Percentiles rank a stretch among this genome's conserved stretches.
phyloP scores from a whole-genome alignment of 2,797 vertebrate genomes.

The Gymnocypris eckloni region DNA sequence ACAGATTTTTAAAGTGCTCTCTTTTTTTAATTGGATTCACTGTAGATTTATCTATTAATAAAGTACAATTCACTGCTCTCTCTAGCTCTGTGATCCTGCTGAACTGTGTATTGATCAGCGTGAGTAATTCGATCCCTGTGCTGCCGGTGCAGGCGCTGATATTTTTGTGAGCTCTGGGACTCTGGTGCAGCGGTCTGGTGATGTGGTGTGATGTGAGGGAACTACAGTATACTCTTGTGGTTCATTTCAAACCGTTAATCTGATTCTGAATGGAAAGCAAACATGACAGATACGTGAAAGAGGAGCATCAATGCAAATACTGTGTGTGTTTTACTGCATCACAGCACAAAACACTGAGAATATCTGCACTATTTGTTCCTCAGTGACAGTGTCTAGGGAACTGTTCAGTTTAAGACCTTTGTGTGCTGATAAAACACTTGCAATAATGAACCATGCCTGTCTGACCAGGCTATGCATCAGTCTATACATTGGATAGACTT shows the following conservation, averaged over 20 bases:
- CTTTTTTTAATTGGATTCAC: not conserved
- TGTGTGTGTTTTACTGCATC: constrained; percentile 23
- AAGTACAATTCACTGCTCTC: not conserved
- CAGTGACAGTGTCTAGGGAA: constrained; percentile 37
- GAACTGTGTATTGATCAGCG: constrained; percentile 63
- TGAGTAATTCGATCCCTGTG: constrained; percentile 62
- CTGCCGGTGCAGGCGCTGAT: constrained; percentile 48
- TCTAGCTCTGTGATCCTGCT: constrained; percentile 37
- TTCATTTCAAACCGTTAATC: constrained; percentile 7
- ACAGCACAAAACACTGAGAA: not conserved
- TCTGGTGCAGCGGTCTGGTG: constrained; percentile 3
- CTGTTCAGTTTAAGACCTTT: constrained; percentile 40
- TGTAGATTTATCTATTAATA: not conserved
- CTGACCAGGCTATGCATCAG: not conserved
- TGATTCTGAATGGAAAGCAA: not conserved
- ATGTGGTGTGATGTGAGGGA: not conserved
- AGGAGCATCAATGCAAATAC: not conserved
- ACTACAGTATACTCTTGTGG: not conserved
- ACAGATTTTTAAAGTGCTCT: not conserved
- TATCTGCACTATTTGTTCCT: constrained; percentile 44
- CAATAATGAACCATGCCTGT: not conserved
- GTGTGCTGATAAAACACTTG: constrained; percentile 68
- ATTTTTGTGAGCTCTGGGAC: constrained; percentile 56
- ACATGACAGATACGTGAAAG: not conserved
- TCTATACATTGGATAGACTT: not conserved